phyloP scores from a whole-genome alignment of 2,797 vertebrate species.

The Pangasius krempfi region DNA sequence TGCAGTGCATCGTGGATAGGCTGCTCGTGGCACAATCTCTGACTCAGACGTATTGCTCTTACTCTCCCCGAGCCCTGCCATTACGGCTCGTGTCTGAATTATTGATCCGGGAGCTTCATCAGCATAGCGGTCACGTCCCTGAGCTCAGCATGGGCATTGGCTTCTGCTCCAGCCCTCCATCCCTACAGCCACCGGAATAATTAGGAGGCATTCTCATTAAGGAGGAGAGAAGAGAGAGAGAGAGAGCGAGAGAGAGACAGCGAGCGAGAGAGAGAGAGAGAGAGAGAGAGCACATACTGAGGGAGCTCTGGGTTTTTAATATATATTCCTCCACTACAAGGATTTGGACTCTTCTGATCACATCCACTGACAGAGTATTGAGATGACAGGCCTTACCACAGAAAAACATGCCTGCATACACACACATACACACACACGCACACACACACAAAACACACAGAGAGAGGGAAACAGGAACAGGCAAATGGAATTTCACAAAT shows the following conservation, averaged over 20 bases:
- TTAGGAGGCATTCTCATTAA: conserved; percentile 99
- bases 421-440: conserved; percentile 63
- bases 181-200: conserved; percentile 94
- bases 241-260: conserved; percentile 51
- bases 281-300: conserved; percentile 55
- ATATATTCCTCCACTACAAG: conserved; percentile 76
- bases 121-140: conserved; percentile 94
- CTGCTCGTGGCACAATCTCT: conserved; percentile 73
- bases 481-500: conserved; percentile 51
- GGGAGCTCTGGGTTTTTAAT: conserved; percentile 81
- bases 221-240: conserved; percentile 85
- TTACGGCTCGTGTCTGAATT: conserved; percentile 93
- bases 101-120: conserved; percentile 95
- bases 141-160: conserved; percentile 56
- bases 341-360: conserved; percentile 77
- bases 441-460: conserved; percentile 46
- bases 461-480: neutral
- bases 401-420: conserved; percentile 49
- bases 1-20: conserved; percentile 29
- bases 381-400: conserved; percentile 77
- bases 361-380: conserved; percentile 69
- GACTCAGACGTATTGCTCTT: conserved; percentile 87
- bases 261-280: neutral
- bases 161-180: conserved; percentile 83
- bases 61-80: conserved; percentile 80